Conservation (phyloP, 2,797 vertebrate genomes). For the Acrossocheilus wenchowensis region DNA sequence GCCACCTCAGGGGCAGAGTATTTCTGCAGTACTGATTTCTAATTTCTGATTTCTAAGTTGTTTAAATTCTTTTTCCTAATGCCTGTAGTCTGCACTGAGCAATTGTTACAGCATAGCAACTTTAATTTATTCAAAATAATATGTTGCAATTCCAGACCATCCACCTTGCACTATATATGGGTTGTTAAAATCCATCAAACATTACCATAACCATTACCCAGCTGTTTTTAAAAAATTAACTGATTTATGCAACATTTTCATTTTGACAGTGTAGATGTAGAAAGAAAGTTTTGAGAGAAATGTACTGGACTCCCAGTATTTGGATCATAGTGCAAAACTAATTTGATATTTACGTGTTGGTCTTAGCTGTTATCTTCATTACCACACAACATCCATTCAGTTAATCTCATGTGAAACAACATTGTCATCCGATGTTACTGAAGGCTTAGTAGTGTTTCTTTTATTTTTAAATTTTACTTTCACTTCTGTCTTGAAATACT, state of each 20-base stretch:
- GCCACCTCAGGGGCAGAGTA: slow-evolving; percentile 4
- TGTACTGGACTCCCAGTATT: neutral
- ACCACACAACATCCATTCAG: neutral
- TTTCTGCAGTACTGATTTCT: slow-evolving; percentile 11
- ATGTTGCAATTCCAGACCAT: neutral
- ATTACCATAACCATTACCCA: neutral
- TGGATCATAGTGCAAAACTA: neutral
- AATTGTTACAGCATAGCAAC: neutral
- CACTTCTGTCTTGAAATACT: neutral
- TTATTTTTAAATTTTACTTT: neutral
- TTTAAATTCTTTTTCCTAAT: neutral
- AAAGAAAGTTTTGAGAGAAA: neutral
- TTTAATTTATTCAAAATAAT: neutral
- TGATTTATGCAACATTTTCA: slow-evolving; percentile 10
- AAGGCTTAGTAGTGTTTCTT: slow-evolving; percentile 10
- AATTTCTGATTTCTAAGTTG: neutral
- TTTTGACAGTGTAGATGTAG: neutral
- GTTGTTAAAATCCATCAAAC: neutral
- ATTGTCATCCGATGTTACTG: slow-evolving; percentile 3
- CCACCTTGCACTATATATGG: neutral
- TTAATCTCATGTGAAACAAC: slow-evolving; percentile 12
- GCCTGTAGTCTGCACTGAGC: neutral
- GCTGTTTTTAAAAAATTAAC: neutral
- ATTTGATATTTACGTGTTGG: neutral
- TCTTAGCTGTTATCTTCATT: neutral